phyloP scores from a whole-genome alignment of 2,113 vertebrate species.

The Amazona guildingii region DNA sequence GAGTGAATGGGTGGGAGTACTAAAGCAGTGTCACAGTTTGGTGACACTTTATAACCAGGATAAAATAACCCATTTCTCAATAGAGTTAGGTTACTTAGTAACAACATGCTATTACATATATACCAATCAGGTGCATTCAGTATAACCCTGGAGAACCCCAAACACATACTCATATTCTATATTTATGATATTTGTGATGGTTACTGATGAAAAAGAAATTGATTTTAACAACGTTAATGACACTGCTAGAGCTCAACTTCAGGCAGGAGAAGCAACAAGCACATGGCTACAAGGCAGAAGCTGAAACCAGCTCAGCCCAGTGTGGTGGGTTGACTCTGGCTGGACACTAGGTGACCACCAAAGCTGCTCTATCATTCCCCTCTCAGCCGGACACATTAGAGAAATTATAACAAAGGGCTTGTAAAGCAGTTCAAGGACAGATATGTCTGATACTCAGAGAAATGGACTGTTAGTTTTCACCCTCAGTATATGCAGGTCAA shows the following conservation, averaged over 20 bases:
- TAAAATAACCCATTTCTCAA: background rate
- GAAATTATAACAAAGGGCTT: background rate
- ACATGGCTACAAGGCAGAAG: accelerated
- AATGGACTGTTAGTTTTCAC: background rate
- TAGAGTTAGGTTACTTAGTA: background rate
- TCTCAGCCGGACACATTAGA: background rate
- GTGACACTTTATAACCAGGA: background rate
- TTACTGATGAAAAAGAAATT: background rate
- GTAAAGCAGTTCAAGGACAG: background rate
- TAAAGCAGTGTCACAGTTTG: background rate
- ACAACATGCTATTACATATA: background rate
- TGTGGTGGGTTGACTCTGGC: background rate
- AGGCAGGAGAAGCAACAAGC: background rate
- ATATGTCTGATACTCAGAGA: background rate
- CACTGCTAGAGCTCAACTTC: background rate
- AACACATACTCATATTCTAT: background rate
- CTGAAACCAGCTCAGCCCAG: background rate
- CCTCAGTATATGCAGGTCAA: background rate
- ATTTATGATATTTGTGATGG: background rate
- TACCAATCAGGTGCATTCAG: accelerated
- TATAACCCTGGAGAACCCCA: background rate
- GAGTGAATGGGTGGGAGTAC: background rate
- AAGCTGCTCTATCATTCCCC: background rate
- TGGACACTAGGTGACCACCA: background rate
- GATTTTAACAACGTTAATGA: background rate